Conservation (phyloP, 2,797 vertebrate species). For the Sebastes cheni region DNA sequence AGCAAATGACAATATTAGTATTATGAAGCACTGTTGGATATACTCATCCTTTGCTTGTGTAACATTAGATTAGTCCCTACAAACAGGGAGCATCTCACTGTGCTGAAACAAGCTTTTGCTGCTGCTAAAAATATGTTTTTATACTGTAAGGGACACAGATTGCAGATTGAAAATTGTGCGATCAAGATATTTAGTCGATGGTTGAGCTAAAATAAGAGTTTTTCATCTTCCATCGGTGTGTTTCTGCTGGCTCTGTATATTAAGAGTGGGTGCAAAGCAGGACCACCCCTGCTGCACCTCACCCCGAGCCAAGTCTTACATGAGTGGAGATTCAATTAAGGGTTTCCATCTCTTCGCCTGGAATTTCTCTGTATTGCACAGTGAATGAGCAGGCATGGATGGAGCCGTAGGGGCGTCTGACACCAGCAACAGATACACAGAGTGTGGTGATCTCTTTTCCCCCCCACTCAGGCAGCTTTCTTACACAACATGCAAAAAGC, state of each 20-base stretch:
- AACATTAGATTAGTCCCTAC: constrained; percentile 5
- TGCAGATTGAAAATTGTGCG: background rate
- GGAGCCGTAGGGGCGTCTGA: constrained; percentile 36
- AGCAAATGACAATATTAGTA: background rate
- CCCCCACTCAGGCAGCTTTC: background rate
- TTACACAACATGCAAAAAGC: background rate
- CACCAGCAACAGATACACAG: constrained; percentile 24
- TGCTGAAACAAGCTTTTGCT: background rate
- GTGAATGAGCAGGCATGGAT: constrained; percentile 38
- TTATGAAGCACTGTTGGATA: background rate
- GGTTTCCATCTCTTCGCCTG: constrained; percentile 31
- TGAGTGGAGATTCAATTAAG: constrained; percentile 67
- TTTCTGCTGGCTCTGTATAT: constrained; percentile 39
- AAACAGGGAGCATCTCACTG: background rate
- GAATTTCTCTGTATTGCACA: constrained; percentile 50
- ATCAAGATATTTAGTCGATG: background rate
- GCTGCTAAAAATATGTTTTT: background rate
- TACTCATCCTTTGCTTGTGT: background rate
- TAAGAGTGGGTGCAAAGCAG: constrained; percentile 21
- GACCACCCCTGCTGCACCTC: constrained; percentile 1
- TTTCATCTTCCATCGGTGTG: constrained; percentile 16
- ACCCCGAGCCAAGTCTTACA: constrained; percentile 52
- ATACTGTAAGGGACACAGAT: background rate
- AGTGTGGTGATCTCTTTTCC: background rate
- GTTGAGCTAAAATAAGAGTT: background rate